Conservation (phyloP, 1,140 invertebrate genomes). For the Aphaenogaster floridana region DNA sequence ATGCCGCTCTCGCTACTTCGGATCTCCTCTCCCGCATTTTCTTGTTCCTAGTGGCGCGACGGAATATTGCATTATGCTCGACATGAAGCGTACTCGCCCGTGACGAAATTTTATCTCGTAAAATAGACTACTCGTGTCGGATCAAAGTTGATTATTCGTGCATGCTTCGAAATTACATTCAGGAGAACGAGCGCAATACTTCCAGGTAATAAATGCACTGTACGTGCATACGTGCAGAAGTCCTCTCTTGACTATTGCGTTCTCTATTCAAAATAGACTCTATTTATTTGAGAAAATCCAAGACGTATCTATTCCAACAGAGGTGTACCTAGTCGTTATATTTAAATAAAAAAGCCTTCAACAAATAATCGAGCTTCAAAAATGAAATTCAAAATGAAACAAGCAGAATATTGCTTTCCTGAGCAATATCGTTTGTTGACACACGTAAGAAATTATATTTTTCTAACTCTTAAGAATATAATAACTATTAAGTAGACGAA, state of each 20-base stretch:
- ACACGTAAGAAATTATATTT: not conserved
- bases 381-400: not conserved
- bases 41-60: conserved; percentile 6
- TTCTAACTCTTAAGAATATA: not conserved
- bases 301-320: not conserved
- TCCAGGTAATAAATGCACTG: conserved; percentile 12
- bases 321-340: not conserved
- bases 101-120: conserved; percentile 56
- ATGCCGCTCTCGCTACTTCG: conserved; percentile 16
- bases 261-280: not conserved
- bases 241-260: not conserved
- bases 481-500: not conserved
- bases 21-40: conserved; percentile 34
- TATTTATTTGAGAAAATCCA: not conserved
- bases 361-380: not conserved
- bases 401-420: not conserved
- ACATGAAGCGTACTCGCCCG: conserved; percentile 23
- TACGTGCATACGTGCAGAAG: not conserved
- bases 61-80: conserved; percentile 49
- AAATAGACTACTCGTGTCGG: conserved; percentile 46
- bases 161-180: conserved; percentile 44
- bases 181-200: conserved; percentile 22
- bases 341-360: conserved; percentile 2
- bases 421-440: not conserved
- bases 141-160: conserved; percentile 59